These are phyloP conservation scores for Sorex fumeus DNA, from an alignment of 2,113 vertebrate species.

Conservation along the genomic window DNA sequence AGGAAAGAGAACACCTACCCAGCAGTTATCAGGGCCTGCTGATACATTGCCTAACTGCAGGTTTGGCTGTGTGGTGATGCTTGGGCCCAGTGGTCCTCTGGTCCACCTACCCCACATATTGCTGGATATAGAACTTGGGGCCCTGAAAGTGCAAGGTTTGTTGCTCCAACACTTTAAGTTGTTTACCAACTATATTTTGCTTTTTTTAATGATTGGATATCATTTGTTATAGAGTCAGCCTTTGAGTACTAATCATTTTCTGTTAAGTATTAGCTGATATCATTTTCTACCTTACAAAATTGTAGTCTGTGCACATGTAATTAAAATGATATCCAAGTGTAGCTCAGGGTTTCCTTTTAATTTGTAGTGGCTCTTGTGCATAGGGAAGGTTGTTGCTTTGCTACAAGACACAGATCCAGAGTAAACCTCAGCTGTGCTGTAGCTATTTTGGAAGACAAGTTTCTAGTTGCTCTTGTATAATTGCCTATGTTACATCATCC, in stretches of 20 bases:
- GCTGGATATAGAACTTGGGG: no score
- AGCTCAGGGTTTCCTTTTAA: slow-evolving; percentile 69
- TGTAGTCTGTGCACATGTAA: slow-evolving; percentile 82
- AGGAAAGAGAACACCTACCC: no score
- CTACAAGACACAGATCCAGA: slow-evolving; percentile 75
- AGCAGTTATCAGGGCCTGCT: no score
- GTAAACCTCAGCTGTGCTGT: slow-evolving; percentile 85
- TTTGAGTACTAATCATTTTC: slow-evolving; percentile 81
- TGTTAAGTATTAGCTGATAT: slow-evolving; percentile 82
- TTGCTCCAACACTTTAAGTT: no score
- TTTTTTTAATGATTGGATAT: slow-evolving; percentile 77
- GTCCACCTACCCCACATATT: no score
- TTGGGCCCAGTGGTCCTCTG: no score
- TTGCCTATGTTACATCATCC: slow-evolving; percentile 85
- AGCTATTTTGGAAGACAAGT: slow-evolving; percentile 84
- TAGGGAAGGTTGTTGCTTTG: slow-evolving; percentile 71
- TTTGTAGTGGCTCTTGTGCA: slow-evolving; percentile 58
- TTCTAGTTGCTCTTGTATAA: slow-evolving; percentile 83
- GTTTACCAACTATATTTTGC: not conserved
- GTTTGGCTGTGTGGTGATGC: no score
- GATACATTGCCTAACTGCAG: no score
- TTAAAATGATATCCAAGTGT: slow-evolving; percentile 84
- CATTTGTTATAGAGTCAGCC: slow-evolving; percentile 76
- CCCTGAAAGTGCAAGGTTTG: no score
- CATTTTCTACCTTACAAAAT: slow-evolving; percentile 80